Evolutionary conservation across 2,888 invertebrate genomes (phyloP).

Genomic region (Ophion slaviceki): DNA sequence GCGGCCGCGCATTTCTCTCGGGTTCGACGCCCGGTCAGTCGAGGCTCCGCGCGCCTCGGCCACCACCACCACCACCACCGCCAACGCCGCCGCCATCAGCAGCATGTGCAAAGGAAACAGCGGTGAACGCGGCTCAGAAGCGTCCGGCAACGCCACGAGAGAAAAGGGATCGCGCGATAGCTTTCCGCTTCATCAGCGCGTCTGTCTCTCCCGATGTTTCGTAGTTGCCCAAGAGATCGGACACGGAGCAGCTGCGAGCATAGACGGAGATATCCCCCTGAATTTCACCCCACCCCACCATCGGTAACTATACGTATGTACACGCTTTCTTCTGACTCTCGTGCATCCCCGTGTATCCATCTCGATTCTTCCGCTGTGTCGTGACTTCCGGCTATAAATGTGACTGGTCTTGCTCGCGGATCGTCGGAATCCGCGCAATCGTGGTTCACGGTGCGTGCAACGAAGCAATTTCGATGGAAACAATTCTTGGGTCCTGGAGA

Average conservation of each 20-base stretch:
- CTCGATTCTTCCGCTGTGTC: conserved; percentile 40
- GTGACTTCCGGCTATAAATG: conserved; percentile 52
- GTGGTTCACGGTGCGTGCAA: too few relatives aligned
- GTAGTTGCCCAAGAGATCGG: conserved; percentile 22
- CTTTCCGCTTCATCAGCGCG: conserved; percentile 28
- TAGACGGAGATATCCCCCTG: conserved; percentile 24
- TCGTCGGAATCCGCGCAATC: too few relatives aligned
- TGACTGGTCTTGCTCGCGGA: conserved; percentile 15
- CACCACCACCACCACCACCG: conserved; percentile 51
- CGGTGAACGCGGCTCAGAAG: conserved; percentile 48
- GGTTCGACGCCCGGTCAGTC: conserved; percentile 83
- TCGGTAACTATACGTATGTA: conserved; percentile 55
- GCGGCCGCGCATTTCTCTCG: conserved; percentile 75
- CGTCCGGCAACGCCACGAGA: conserved; percentile 39
- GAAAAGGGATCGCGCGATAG: conserved; percentile 58
- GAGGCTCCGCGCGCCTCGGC: conserved; percentile 61
- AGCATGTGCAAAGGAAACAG: conserved; percentile 34
- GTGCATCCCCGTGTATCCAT: conserved; percentile 14
- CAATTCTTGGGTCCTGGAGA: too few relatives aligned
- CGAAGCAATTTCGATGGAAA: too few relatives aligned
- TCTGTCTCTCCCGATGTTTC: conserved; percentile 10
- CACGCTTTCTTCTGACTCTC: conserved; percentile 29
- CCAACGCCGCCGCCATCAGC: conserved; percentile 51
- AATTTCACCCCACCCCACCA: conserved; percentile 28
- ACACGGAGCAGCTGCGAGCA: conserved; percentile 35